Percentiles rank a stretch among this genome's conserved stretches.
These are phyloP conservation scores for Haemorhous mexicanus DNA, from an alignment of 2,113 vertebrate species.

Conservation along the genomic window DNA sequence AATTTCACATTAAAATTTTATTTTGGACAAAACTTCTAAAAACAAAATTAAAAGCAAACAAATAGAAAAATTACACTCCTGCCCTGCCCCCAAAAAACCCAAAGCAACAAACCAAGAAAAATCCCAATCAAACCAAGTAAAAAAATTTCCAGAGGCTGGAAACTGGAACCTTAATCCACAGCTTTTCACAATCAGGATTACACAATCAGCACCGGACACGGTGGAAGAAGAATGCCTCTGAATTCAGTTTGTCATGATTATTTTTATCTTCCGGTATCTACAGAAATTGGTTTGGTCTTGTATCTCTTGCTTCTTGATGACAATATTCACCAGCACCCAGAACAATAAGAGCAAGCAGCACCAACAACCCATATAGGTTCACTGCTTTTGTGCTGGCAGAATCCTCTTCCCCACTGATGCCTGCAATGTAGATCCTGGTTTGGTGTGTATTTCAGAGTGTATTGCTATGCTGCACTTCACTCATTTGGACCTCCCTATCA, in stretches of 20 bases:
- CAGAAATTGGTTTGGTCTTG: background rate
- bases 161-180: background rate
- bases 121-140: background rate
- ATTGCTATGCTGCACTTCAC: background rate
- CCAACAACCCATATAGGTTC: background rate
- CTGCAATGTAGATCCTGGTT: background rate
- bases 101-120: background rate
- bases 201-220: background rate
- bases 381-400: background rate
- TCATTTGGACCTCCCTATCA: background rate
- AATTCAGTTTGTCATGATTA: background rate
- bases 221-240: background rate
- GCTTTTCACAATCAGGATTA: background rate
- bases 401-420: background rate
- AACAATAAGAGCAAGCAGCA: background rate
- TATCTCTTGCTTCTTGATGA: background rate
- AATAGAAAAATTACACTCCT: background rate
- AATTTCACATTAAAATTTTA: background rate
- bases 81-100: rapidly evolving
- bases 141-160: background rate
- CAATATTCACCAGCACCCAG: background rate
- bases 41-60: background rate
- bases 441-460: background rate
- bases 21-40: background rate
- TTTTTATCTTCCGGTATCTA: background rate